phyloP scores from a whole-genome alignment of 2,888 invertebrate genomes.

The Trachelus tabidus region DNA sequence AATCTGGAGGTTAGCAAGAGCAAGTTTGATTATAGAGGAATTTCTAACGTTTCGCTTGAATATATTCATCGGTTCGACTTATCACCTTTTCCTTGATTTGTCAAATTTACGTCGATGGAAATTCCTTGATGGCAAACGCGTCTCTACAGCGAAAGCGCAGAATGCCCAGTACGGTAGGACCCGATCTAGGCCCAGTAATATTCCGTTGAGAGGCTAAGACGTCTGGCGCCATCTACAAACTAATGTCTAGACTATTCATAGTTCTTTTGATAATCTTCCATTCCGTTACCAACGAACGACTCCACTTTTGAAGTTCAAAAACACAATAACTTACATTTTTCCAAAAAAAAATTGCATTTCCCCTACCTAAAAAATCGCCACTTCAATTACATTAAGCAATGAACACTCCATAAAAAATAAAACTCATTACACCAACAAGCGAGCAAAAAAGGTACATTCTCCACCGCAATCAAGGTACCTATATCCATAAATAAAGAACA shows the following conservation, averaged over 20 bases:
- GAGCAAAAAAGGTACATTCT: background rate
- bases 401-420: background rate
- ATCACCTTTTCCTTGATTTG: background rate
- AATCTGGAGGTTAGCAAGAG: background rate
- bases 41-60: background rate
- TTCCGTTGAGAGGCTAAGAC: background rate
- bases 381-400: background rate
- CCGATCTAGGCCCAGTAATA: background rate
- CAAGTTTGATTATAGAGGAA: background rate
- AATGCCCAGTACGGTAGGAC: background rate
- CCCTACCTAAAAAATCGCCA: background rate
- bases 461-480: background rate
- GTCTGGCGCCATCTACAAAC: background rate
- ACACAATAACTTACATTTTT: no score
- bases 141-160: background rate
- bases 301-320: background rate
- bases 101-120: background rate
- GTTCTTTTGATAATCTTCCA: background rate
- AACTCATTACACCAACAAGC: background rate
- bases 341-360: background rate
- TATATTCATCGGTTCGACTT: background rate
- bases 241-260: background rate
- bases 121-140: background rate
- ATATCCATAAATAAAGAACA: background rate
- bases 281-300: background rate